Evolutionary conservation across 2,797 vertebrate species (phyloP).

Genomic region (Gastrophryne carolinensis): DNA sequence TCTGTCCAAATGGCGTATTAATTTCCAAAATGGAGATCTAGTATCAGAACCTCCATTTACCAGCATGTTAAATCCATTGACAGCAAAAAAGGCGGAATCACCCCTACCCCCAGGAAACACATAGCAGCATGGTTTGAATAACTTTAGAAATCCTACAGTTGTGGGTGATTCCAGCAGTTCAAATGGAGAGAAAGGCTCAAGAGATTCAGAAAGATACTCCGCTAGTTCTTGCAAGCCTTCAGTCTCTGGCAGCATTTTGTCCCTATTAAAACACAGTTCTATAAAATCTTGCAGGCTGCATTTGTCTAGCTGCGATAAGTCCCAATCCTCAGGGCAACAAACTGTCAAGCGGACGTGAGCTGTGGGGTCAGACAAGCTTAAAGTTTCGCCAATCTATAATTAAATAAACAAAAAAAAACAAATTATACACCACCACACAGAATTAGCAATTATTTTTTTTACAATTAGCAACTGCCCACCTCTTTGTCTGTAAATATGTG

Average conservation of each 20-base stretch:
- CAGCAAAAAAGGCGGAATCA: constrained; percentile 87
- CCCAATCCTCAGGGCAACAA: constrained; percentile 84
- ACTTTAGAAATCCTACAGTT: constrained; percentile 87
- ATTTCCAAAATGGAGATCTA: constrained; percentile 91
- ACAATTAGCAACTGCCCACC: constrained; percentile 62
- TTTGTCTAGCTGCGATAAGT: constrained; percentile 65
- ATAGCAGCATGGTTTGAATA: constrained; percentile 93
- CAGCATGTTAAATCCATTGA: constrained; percentile 90
- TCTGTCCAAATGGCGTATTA: constrained; percentile 91
- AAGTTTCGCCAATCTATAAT: constrained; percentile 79
- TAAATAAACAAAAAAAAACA: neutral
- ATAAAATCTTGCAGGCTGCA: constrained; percentile 72
- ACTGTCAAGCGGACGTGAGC: constrained; percentile 74
- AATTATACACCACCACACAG: neutral
- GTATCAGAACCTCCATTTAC: constrained; percentile 89
- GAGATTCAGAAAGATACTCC: constrained; percentile 85
- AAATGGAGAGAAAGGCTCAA: constrained; percentile 84
- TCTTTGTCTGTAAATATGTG: constrained; percentile 83
- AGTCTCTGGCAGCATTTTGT: constrained; percentile 70
- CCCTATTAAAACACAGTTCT: constrained; percentile 75
- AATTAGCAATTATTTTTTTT: neutral
- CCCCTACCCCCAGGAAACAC: constrained; percentile 89
- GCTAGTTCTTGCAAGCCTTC: constrained; percentile 90
- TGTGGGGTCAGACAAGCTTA: constrained; percentile 64
- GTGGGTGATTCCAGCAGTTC: constrained; percentile 85